Base-by-base conservation (phyloP, 1,140 invertebrate genomes). In the fruit fly (Drosophila melanogaster) region DNA sequence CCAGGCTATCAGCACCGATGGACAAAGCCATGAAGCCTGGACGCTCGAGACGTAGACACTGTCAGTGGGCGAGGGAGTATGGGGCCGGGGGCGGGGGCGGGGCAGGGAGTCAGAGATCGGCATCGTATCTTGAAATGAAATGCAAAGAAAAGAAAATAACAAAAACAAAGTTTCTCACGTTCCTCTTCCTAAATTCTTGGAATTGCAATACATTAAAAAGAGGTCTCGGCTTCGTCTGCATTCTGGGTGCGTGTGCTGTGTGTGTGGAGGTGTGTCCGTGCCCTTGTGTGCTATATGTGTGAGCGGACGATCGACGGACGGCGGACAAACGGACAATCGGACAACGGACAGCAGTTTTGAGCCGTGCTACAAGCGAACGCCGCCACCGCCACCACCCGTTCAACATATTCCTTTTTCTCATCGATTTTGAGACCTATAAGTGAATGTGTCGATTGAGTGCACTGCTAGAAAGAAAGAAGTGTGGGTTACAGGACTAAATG, bases 201-300 rank as follows among this genome's bases (percentile, higher is more conserved):
- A 91, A 91, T 91, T 91, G 90, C 90, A 91, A 91, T 91, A 91
- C 90, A 91, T 91, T 91, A 91, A 91, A 91, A 90, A 91, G 90
- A 91, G 80, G 90, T 91, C 90, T 91, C 74, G 85, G 77, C 84
- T 90, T 79, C 84, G 83, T 83, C 84, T 87, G 73, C 75, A 70
- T 57, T 47, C 37, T 26, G 51, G 38, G 30, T 62, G 51, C 72
- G 58, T 80, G 66, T 72, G 41, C 50, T 69, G 44, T 59, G 54
- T 62, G 30, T 59, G 43, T 74, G 37, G 64, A 54, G 59, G 26
- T 19, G 51, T 64, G 49, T 43, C 44, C 43, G 33, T 46, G 55
- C 38, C n/a, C 51, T 22, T 54, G 40, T 65, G 41, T 17, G 49
- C 49, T 70, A 41, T 74, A 44, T 79, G 67, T 62, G 53, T 46